Conservation (phyloP, 1,140 invertebrate species). For the Pseudomyrmex sp. region DNA sequence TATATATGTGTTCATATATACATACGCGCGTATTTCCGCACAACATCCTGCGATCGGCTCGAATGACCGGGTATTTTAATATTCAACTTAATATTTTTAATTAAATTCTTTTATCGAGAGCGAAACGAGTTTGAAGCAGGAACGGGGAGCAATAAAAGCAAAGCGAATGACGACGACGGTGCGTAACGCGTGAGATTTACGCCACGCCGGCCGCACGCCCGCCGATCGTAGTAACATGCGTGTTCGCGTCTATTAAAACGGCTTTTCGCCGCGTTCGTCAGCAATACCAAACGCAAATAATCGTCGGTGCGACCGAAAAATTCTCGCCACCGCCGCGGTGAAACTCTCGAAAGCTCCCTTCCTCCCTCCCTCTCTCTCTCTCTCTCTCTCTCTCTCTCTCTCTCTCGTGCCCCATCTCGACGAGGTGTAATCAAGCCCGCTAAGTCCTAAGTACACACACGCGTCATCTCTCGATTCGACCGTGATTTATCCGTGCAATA, state of each 20-base stretch:
- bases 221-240: background rate
- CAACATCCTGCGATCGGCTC: too few relatives aligned
- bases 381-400: too few relatives aligned
- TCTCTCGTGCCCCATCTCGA: conserved; percentile 32
- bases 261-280: conserved; percentile 37
- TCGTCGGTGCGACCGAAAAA: conserved; percentile 31
- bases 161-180: background rate
- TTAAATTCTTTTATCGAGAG: conserved; percentile 45
- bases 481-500: conserved; percentile 59
- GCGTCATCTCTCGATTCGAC: conserved; percentile 29
- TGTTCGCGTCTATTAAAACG: conserved; percentile 52
- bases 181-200: conserved; percentile 52
- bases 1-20: too few relatives aligned
- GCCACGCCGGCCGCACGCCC: conserved; percentile 27
- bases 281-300: conserved; percentile 45
- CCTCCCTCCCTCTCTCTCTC: too few relatives aligned
- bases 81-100: conserved; percentile 49
- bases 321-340: conserved; percentile 34
- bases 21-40: too few relatives aligned
- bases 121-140: background rate
- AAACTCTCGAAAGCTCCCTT: conserved; percentile 54
- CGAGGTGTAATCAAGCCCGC: conserved; percentile 55
- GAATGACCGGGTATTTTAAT: too few relatives aligned
- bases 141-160: conserved; percentile 27
- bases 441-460: conserved; percentile 54